Evolutionary conservation across 2,113 vertebrate species (phyloP).

Genomic region (Plecturocebus donacophilus): DNA sequence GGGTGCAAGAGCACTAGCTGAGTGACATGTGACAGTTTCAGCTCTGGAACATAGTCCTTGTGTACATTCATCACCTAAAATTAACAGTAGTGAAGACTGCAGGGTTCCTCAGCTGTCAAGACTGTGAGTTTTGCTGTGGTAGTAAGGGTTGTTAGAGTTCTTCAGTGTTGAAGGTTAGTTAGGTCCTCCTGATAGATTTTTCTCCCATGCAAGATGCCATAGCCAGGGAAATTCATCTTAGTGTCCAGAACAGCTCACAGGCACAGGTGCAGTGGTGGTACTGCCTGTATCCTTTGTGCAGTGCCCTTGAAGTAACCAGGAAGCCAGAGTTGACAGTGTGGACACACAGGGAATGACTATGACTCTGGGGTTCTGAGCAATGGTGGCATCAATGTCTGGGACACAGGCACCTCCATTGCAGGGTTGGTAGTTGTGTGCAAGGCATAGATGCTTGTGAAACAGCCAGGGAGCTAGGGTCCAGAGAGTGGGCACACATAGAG

Average conservation of each 20-base stretch:
- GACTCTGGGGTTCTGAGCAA: neutral
- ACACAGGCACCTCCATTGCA: neutral
- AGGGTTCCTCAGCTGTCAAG: neutral
- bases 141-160: neutral
- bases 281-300: neutral
- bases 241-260: too few species aligned
- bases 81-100: neutral
- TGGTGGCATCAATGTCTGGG: neutral
- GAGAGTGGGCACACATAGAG: neutral
- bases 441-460: neutral
- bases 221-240: too few species aligned
- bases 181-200: neutral
- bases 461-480: neutral
- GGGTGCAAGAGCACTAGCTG: neutral
- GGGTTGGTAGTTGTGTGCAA: rapidly evolving
- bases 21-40: neutral
- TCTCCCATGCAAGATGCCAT: neutral
- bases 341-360: neutral
- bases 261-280: too few species aligned
- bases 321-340: neutral
- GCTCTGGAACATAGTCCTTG: neutral
- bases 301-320: neutral
- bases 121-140: neutral
- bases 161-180: neutral
- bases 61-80: neutral